A percentile compares a stretch with the other conserved stretches of the same genome.
These are phyloP conservation scores for Dendronephthya gigantea DNA, from an alignment of 64 coral and sea anemone genomes.

Conservation along the genomic window DNA sequence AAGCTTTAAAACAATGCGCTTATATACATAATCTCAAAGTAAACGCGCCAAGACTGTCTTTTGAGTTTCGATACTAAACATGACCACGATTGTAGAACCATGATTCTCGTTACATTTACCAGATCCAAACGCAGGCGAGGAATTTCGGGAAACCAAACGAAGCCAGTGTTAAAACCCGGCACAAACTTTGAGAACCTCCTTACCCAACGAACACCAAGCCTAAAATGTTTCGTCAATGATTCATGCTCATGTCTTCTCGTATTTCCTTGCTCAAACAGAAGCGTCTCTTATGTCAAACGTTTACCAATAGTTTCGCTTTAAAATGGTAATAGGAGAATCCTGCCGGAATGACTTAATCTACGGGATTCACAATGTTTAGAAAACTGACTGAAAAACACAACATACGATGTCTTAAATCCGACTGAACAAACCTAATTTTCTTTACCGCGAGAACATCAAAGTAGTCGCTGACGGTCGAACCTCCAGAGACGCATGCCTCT, in stretches of 20 bases:
- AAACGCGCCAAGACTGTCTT: background rate
- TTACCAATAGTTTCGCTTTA: conserved; percentile 10
- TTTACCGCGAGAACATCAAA: too few relatives aligned
- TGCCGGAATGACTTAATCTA: conserved; percentile 10
- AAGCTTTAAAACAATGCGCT: background rate
- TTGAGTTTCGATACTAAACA: background rate
- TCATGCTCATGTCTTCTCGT: background rate
- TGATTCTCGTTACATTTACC: background rate
- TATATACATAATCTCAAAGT: background rate
- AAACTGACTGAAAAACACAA: background rate
- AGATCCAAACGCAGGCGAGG: background rate
- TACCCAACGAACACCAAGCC: background rate
- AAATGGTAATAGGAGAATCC: conserved; percentile 6
- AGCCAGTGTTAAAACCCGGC: background rate
- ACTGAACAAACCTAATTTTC: too few relatives aligned
- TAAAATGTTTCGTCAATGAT: background rate
- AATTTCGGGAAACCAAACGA: background rate
- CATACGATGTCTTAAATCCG: background rate
- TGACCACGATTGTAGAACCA: background rate
- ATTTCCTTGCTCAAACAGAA: background rate
- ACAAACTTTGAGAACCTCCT: background rate
- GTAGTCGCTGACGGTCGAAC: too few relatives aligned
- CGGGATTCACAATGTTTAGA: conserved; percentile 11
- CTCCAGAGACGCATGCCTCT: too few relatives aligned
- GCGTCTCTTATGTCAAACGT: conserved; percentile 5